phyloP scores from a whole-genome alignment of 2,113 vertebrate genomes.

The Menidia beryllina region DNA sequence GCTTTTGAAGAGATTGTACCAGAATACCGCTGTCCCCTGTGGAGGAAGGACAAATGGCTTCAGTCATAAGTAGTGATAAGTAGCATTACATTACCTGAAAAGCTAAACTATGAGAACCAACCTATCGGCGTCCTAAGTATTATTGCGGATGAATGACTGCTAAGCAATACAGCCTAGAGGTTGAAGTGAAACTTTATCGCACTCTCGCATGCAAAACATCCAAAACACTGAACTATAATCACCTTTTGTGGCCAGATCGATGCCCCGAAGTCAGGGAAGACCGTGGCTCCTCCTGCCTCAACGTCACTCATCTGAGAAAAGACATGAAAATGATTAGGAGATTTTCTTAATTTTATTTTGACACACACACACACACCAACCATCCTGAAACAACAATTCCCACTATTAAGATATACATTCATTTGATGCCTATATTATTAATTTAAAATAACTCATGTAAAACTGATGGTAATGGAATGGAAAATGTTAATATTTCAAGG shows the following conservation, averaged over 20 bases:
- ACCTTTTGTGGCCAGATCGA: conserved; percentile 94
- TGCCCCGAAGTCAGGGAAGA: conserved; percentile 97
- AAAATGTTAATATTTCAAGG: too few relatives aligned
- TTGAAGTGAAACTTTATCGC: too few relatives aligned
- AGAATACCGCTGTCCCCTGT: conserved; percentile 96
- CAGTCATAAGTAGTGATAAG: too few relatives aligned
- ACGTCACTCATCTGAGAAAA: conserved; percentile 94
- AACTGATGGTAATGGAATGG: too few relatives aligned
- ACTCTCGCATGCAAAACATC: not conserved
- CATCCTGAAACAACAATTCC: not conserved
- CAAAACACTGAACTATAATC: conserved; percentile 5
- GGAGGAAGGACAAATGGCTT: conserved; percentile 37
- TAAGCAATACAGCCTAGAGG: not conserved
- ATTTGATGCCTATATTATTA: too few relatives aligned
- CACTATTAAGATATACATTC: too few relatives aligned
- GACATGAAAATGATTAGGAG: not conserved
- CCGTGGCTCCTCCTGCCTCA: conserved; percentile 94
- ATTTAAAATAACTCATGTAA: too few relatives aligned
- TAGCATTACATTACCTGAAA: not conserved
- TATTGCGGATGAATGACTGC: too few relatives aligned
- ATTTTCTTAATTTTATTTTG: not conserved
- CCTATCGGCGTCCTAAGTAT: too few relatives aligned
- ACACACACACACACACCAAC: not conserved
- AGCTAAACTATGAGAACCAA: not conserved
- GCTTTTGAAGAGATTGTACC: conserved; percentile 96